Base-by-base conservation (phyloP, 2,797 vertebrate genomes). In the Hydrophis major region DNA sequence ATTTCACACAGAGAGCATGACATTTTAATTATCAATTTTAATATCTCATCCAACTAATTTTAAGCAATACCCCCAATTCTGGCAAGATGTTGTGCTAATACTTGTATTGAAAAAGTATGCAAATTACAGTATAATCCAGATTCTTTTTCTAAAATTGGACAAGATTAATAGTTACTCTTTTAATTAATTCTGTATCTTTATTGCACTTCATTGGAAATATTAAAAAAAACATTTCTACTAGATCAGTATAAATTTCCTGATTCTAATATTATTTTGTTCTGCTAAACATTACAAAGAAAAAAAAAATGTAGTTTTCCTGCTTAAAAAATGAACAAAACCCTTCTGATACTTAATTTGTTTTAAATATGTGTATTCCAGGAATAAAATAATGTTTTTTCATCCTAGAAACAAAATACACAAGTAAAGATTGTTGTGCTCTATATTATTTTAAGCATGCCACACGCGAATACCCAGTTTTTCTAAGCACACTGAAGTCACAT, bases 21-120 rank as follows among this genome's bases (percentile, higher is more conserved):
- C 63, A 94, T 96, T 96, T 95, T 96, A 95, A 91, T 96, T 92
- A 83, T 28, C 94, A 93, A 94, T 91, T 97, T 97, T 94, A 92
- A 94, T 94, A 93, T 94, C 98, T 98, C 92, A 97, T 97, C 97
- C 96, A 97, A 95, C 96, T 97, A 91, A 97, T 96, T 97, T 96
- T 97, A 97, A 97, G 97, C 96, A 97, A 94, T 95, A 59, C 96
- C 96, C 96, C 90, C 94, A 92, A 95, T 32, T 94, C 91, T 90
- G 96, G 93, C 95, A 94, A 96, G 94, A 96, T 91, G 93, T 89
- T 55, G 91, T 89, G 57, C 94, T 95, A 97, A 96, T 95, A 96
- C 94, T 94, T 96, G 93, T 93, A 95, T 90, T 92, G 86, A 92
- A 94, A 92, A 93, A 93, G 93, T 89, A 94, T 86, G 94, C 89